Conservation (phyloP, 1,140 invertebrate genomes). For the Dolichoris vasculosae region DNA sequence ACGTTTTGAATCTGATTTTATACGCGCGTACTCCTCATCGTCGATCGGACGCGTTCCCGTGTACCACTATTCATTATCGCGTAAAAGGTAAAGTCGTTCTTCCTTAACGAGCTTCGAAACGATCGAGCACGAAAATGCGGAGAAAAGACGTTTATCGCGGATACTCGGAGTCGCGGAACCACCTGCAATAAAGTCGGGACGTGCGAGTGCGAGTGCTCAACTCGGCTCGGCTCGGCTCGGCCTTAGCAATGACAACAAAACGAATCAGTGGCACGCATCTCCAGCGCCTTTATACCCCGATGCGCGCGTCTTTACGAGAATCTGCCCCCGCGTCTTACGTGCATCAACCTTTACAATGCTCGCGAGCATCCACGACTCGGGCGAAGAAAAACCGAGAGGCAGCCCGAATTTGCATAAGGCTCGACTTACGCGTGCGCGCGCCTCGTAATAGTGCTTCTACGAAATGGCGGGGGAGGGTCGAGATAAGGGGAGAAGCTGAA, state of each 20-base stretch:
- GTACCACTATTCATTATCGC: no score
- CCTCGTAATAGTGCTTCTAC: slow-evolving; percentile 27
- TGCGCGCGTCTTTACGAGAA: slow-evolving; percentile 3
- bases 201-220: not conserved
- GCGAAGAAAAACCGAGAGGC: not conserved
- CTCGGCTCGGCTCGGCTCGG: not conserved
- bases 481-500: not conserved
- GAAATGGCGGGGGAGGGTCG: not conserved
- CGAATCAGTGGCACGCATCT: not conserved
- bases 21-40: no score
- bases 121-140: no score
- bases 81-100: no score
- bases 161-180: no score
- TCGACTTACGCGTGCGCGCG: slow-evolving; percentile 21
- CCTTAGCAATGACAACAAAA: not conserved
- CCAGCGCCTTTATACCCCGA: not conserved
- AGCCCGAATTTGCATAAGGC: slow-evolving; percentile 34
- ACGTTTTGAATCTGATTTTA: no score
- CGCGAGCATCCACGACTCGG: not conserved
- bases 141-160: no score
- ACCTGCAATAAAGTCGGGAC: not conserved
- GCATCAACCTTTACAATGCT: not conserved
- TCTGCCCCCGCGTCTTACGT: slow-evolving; percentile 22
- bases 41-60: no score
- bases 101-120: no score